Evolutionary conservation across 2,888 invertebrate genomes (phyloP), one percentile per base, ranked within the genome.

Genomic region (Atherix ibis): DNA sequence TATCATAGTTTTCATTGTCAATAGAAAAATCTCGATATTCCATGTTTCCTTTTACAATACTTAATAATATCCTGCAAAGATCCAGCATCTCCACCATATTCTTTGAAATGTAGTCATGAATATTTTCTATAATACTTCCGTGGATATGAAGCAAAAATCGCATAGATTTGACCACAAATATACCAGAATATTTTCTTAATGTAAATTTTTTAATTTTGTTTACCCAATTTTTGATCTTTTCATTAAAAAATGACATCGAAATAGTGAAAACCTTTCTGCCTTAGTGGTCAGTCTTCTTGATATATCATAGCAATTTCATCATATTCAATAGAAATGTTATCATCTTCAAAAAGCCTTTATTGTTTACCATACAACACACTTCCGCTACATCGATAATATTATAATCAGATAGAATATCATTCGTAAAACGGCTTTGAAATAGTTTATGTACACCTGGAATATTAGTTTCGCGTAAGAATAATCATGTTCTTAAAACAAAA

Each of bases 71-170:
- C 32, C 3, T 31, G 24, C 5, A 67, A 45, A 5, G 68, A 58
- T 2, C 69, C 70, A 18, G 64, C 71, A 12, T 58, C 58, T 5
- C 77, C 77, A n/a, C 76, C 76, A 44, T 73, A 76, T 46, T 78
- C 76, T 13, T 54, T n/a, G n/a, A n/a, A n/a, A n/a, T n/a, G n/a
- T n/a, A n/a, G n/a, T n/a, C n/a, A n/a, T 58, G 46, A 68, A 68
- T 40, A 72, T 50, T 29, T 15, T 72, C 69, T 36, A 64, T 47
- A 40, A 64, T 58, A 45, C 62, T 62, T 34, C 62, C 65, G 42
- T 70, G 67, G 27, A 70, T 56, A 51, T 54, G 59, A 31, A 70
- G 41, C 70, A 70, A 51, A 27, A 56, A 42, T n/a, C n/a, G n/a
- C n/a, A n/a, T n/a, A n/a, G n/a, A n/a, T n/a, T n/a, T n/a, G n/a